Evolutionary conservation across 1,140 invertebrate genomes (phyloP), one percentile per base, ranked within the genome.

Genomic region (Asbolus verrucosus): DNA sequence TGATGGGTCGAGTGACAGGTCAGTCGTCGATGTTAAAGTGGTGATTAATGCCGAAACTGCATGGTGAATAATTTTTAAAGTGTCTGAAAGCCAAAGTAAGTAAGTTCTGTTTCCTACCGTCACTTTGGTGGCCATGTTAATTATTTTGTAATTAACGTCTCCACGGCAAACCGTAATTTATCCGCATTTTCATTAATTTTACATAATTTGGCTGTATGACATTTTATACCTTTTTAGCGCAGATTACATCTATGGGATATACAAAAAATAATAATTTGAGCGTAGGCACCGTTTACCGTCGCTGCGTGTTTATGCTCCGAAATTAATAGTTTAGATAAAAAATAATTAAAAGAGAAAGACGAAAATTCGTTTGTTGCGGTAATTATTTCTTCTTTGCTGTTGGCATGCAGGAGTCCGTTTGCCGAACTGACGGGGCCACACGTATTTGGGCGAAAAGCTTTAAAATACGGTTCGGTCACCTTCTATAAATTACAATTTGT

Each of bases 401-500:
- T 62, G 59, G 30, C 6, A 27, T 62, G 13, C 59, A 62, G 30
- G 59, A 38, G 46, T 62, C 16, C 31, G 59, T 62, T 62, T 21
- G 9, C 16, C 41, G 31, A 41, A 68, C 50, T 65, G 68, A 70
- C 68, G 41, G 60, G 68, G 11, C 68, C 68, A 70, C 68, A 70
- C 68, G 30, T 38, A 63, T 62, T 62, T 62, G 30, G 59, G 8
- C 63, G 67, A 65, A 73, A 70, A 73, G 46, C 13, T n/a, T 38
- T 70, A 69, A 73, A 70, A 73, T 71, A 73, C 65, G 21, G 38
- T 13, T 61, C 43, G 43, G 54, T 66, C 24, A 16, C 18, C 67
- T 68, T 54, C 68, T 61, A 76, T 76, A 76, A 76, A 76, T 76
- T 76, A 76, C 75, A 76, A 76, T 76, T 76, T 76, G 75, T 76